phyloP scores from a whole-genome alignment of 2,888 invertebrate genomes.

The Phania funesta region DNA sequence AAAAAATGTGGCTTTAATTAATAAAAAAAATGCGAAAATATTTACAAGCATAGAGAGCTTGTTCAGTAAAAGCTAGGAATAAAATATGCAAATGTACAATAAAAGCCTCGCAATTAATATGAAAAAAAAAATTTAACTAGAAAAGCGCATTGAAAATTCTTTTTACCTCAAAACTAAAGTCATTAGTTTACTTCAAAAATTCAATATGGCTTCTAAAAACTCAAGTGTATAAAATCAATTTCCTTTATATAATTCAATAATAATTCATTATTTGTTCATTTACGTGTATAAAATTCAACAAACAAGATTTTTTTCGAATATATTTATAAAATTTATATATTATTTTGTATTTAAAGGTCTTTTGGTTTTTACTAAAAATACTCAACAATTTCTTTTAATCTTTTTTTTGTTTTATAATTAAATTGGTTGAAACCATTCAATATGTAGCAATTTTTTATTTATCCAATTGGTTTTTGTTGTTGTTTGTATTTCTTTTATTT shows the following conservation, averaged over 20 bases:
- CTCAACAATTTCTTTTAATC: conserved; percentile 77
- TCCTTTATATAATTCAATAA: neutral
- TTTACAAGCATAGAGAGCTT: too few species aligned
- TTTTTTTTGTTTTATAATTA: conserved; percentile 32
- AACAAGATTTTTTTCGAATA: conserved; percentile 56
- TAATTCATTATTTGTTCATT: neutral
- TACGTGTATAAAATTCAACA: conserved; percentile 58
- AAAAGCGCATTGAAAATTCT: neutral
- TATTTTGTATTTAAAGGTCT: conserved; percentile 30
- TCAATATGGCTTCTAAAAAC: neutral
- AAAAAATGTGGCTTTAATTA: too few species aligned
- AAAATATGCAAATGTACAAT: conserved; percentile 37
- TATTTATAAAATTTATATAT: conserved; percentile 61
- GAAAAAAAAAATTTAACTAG: neutral
- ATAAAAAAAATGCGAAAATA: too few species aligned
- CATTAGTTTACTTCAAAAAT: neutral
- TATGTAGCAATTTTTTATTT: conserved; percentile 68
- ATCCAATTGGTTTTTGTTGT: conserved; percentile 67
- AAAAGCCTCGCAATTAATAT: conserved; percentile 55
- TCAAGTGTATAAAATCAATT: conserved; percentile 10
- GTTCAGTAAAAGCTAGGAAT: neutral
- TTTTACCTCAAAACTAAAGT: too few species aligned
- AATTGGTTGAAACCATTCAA: conserved; percentile 79
- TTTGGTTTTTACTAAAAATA: conserved; percentile 77
- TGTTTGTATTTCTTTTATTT: conserved; percentile 14